Evolutionary conservation across 92 coral and sea anemone species (phyloP).

Genomic region (Zoanthus solanderi): DNA sequence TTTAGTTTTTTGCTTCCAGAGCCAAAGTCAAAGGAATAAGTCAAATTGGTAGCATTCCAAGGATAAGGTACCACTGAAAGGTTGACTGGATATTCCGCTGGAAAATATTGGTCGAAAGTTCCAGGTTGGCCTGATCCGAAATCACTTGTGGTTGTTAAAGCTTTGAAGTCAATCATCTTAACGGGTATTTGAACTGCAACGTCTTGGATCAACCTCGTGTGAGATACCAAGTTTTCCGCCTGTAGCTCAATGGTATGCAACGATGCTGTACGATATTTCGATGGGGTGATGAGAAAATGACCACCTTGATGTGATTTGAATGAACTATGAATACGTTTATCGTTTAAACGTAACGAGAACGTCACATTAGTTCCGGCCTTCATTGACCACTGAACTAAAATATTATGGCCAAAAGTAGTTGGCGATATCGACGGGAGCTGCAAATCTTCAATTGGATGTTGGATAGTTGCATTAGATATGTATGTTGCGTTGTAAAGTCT

Average conservation of each 20-base stretch:
- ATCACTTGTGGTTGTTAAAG: slow-evolving; percentile 67
- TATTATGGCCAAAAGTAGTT: slow-evolving; percentile 41
- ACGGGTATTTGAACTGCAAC: slow-evolving; percentile 72
- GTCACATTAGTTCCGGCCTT: slow-evolving; percentile 85
- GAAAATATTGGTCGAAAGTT: slow-evolving; percentile 51
- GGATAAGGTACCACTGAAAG: slow-evolving; percentile 70
- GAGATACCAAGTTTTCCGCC: slow-evolving; percentile 82
- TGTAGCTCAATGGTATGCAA: slow-evolving; percentile 55
- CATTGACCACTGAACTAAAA: slow-evolving; percentile 70
- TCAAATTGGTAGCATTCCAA: slow-evolving; percentile 70
- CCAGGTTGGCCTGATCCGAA: slow-evolving; percentile 61
- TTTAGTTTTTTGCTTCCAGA: slow-evolving; percentile 39
- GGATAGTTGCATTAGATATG: slow-evolving; percentile 46
- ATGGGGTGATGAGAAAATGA: background rate
- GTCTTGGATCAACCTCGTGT: slow-evolving; percentile 18
- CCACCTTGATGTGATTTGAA: slow-evolving; percentile 64
- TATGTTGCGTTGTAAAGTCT: slow-evolving; percentile 49
- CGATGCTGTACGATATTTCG: slow-evolving; percentile 37
- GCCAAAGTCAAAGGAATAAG: slow-evolving; percentile 67
- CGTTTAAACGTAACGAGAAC: slow-evolving; percentile 49
- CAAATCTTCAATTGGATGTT: slow-evolving; percentile 67
- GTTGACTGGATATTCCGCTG: slow-evolving; percentile 73
- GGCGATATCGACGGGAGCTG: slow-evolving; percentile 41
- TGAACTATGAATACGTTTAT: slow-evolving; percentile 17
- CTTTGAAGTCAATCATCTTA: slow-evolving; percentile 46